Base-by-base conservation (phyloP, 1,140 invertebrate genomes). In the Belonocnema kinseyi region DNA sequence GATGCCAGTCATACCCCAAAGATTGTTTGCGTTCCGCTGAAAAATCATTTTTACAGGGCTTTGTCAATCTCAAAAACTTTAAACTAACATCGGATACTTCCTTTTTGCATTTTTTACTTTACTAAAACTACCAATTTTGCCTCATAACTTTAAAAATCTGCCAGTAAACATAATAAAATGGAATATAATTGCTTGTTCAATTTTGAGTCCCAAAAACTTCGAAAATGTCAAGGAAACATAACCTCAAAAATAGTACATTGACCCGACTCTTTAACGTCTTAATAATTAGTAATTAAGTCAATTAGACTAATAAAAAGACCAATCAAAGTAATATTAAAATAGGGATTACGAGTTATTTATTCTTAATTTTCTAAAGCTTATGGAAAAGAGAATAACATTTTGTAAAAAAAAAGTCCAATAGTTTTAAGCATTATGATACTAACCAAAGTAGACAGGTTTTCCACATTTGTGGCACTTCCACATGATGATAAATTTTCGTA, bases 1-100 rank as follows among this genome's bases (percentile, higher is more conserved):
- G 95, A 93, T 98, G 97, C 97, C 97, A 98, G 87, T 98, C 97
- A 88, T 97, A 97, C 21, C 97, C 97, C 61, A 98, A 89, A 6
- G 97, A 98, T 86, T 97, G 96, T 91, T 97, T 97, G 83, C 97
- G 93, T 92, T 98, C 97, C 86, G 97, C 97, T 98, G 2, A 54
- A 76, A 74, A 76, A 40, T 66, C n/a, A 16, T 33, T 16, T 58
- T 26, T 58, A 17, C n/a, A 21, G 4, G 26, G 17, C 10, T 10
- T 26, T 21, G 11, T 33, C 13, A 2, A 13, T 8, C 19, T 21
- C 53, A 10, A 19, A 54, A 0, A 17, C 6, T 5, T 54, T 16
- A 54, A 54, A 53, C n/a, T n/a, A 54, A 54, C 53, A 54, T 46
- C 40, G 10, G 11, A 46, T 46, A 46, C 40, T 46, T 11, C 7